phyloP scores from a whole-genome alignment of 1,140 invertebrate species.

The Matsumurasca onukii region DNA sequence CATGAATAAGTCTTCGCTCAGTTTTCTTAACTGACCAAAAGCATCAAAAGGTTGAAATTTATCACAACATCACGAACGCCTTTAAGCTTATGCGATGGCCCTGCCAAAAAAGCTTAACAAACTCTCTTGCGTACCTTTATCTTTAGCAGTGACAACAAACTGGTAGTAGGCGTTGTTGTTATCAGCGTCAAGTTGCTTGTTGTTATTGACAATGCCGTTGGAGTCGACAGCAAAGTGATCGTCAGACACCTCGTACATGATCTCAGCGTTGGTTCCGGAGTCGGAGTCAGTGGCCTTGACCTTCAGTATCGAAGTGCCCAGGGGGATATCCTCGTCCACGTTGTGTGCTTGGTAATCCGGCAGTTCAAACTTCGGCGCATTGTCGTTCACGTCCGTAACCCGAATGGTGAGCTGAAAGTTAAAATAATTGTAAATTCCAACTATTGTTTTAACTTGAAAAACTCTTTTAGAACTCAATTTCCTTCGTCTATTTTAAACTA shows the following conservation, averaged over 20 bases:
- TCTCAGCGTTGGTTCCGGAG: conserved; percentile 90
- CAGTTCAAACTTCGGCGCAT: conserved; percentile 91
- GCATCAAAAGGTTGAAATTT: no score
- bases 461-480: no score
- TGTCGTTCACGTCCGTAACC: conserved; percentile 94
- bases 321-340: conserved; percentile 89
- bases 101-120: no score
- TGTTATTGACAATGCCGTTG: conserved; percentile 88
- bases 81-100: no score
- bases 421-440: not conserved
- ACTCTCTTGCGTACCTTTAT: conserved; percentile 83
- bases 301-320: conserved; percentile 86
- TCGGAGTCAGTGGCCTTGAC: conserved; percentile 93
- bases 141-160: conserved; percentile 88
- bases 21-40: no score
- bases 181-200: conserved; percentile 91
- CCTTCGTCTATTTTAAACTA: no score
- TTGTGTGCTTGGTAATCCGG: conserved; percentile 95
- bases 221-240: conserved; percentile 92
- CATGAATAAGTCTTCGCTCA: no score
- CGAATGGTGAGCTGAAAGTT: conserved; percentile 77
- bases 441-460: not conserved
- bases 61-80: no score
- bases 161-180: conserved; percentile 97
- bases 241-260: conserved; percentile 89